Base-by-base conservation (phyloP, 2,888 invertebrate genomes). In the Diarsia mendica region DNA sequence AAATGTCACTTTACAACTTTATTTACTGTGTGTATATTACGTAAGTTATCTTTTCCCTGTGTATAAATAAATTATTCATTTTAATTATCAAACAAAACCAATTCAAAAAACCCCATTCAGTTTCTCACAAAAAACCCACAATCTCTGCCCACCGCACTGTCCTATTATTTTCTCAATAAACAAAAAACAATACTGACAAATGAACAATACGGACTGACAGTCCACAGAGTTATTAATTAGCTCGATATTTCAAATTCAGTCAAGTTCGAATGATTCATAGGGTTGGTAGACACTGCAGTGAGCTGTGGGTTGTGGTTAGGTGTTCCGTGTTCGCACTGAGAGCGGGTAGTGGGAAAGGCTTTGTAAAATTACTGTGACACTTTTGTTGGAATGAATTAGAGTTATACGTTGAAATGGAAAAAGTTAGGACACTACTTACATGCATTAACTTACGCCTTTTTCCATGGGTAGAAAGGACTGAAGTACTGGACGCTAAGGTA, bases 211-310 rank as follows among this genome's bases (percentile, higher is more conserved):
- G n/a, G 53, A 39, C 60, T 66, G 70, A 64, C 65, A 66, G 20
- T 73, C 67, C 49, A 20, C 55, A 48, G 58, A 65, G 75, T 86
- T 84, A 84, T 85, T 85, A 84, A 85, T 86, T 72, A 71, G 66
- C 9, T 84, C 80, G 78, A 84, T 84, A 84, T 85, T 85, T 86
- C 81, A 76, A 84, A 86, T 84, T 83, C 68, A 73, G 75, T 68
- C 33, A 67, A 58, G 51, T 75, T 68, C 65, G 67, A 71, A 67
- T 71, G 61, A 66, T 83, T 61, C 58, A 58, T 46, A 77, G 39
- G 85, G 69, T 72, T 10, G 13, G 49, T 58, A n/a, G 11, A 39
- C 70, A 85, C 72, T 81, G 64, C 13, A 55, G 72, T 67, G n/a
- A 3, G 28, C 6, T 60, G 65, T 46, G 60, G 51, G 28, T 3